These are phyloP conservation scores for Zonotrichia leucophrys DNA, from an alignment of 2,113 vertebrate species.

Conservation along the genomic window DNA sequence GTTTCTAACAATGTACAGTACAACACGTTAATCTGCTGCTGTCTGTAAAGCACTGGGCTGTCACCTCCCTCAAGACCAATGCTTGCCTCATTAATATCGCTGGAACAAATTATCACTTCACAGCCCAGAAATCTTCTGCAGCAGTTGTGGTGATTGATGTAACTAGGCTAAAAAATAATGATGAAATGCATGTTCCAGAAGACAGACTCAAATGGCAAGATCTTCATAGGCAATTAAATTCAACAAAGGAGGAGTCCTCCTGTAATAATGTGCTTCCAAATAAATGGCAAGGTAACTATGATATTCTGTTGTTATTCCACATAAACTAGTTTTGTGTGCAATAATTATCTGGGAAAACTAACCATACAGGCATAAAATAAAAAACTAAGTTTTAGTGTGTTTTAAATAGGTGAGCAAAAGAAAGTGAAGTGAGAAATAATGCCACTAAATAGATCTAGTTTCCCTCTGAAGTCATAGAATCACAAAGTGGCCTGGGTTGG, in stretches of 20 bases:
- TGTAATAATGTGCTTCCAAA: slow-evolving; percentile 73
- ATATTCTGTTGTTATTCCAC: slow-evolving; percentile 56
- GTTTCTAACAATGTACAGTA: slow-evolving; percentile 12
- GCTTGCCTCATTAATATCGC: slow-evolving; percentile 81
- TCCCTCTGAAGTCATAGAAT: not conserved
- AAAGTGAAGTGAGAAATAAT: not conserved
- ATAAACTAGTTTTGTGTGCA: slow-evolving; percentile 50
- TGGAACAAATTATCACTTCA: slow-evolving; percentile 84
- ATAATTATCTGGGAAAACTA: slow-evolving; percentile 60
- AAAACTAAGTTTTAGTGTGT: not conserved
- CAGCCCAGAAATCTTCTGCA: slow-evolving; percentile 79
- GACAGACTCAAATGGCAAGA: slow-evolving; percentile 76
- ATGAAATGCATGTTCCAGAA: slow-evolving; percentile 79
- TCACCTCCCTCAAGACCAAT: slow-evolving; percentile 78
- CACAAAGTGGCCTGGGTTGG: not conserved
- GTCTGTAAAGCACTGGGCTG: slow-evolving; percentile 71
- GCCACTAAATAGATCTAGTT: not conserved
- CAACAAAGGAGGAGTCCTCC: slow-evolving; percentile 71
- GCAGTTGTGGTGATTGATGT: slow-evolving; percentile 81
- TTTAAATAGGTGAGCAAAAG: not conserved
- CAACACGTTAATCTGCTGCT: slow-evolving; percentile 70
- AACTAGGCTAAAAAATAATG: slow-evolving; percentile 84
- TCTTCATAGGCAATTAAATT: slow-evolving; percentile 83
- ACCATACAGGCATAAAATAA: slow-evolving; percentile 10
- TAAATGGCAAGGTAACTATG: slow-evolving; percentile 63